These are phyloP conservation scores for Amyelois transitella DNA, from an alignment of 1,140 invertebrate species.

Conservation along the genomic window DNA sequence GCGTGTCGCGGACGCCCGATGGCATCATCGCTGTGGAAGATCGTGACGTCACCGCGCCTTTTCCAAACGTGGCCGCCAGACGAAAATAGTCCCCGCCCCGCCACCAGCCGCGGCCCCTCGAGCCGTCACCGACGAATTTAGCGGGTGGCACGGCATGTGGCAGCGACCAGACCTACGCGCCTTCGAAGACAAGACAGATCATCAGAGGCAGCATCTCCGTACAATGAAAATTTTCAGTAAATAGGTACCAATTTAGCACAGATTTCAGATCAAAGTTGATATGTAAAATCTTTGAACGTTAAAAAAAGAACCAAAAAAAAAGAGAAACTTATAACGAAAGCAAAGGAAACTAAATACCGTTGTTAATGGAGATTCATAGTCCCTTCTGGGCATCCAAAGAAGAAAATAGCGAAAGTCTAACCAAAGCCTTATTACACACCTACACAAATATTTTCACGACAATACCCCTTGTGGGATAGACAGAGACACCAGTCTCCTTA, in stretches of 20 bases:
- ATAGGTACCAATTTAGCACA: background rate
- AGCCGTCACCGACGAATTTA: slow-evolving; percentile 69
- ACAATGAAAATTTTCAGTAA: background rate
- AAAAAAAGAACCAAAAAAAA: too few relatives aligned
- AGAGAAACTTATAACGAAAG: too few relatives aligned
- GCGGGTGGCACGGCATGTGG: slow-evolving; percentile 30
- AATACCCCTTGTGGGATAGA: too few relatives aligned
- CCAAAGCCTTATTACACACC: too few relatives aligned
- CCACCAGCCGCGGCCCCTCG: slow-evolving; percentile 46
- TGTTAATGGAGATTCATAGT: too few relatives aligned
- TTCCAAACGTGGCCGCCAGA: slow-evolving; percentile 74
- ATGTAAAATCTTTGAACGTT: too few relatives aligned
- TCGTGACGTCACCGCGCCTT: slow-evolving; percentile 70
- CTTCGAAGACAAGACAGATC: background rate
- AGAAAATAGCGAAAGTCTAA: too few relatives aligned
- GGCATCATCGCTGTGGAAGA: slow-evolving; percentile 69
- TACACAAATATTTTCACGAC: too few relatives aligned
- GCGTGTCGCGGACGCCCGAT: slow-evolving; percentile 64
- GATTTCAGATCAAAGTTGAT: background rate
- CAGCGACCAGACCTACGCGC: slow-evolving; percentile 22
- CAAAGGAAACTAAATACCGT: too few relatives aligned
- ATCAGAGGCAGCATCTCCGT: background rate
- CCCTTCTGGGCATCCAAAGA: too few relatives aligned
- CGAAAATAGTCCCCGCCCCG: slow-evolving; percentile 70
- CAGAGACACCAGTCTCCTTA: too few relatives aligned